Evolutionary conservation across 30 jellyfish, hydroid and myxozoan species (phyloP), one percentile per base, ranked within the genome.

Genomic region (Turritopsis rubra): DNA sequence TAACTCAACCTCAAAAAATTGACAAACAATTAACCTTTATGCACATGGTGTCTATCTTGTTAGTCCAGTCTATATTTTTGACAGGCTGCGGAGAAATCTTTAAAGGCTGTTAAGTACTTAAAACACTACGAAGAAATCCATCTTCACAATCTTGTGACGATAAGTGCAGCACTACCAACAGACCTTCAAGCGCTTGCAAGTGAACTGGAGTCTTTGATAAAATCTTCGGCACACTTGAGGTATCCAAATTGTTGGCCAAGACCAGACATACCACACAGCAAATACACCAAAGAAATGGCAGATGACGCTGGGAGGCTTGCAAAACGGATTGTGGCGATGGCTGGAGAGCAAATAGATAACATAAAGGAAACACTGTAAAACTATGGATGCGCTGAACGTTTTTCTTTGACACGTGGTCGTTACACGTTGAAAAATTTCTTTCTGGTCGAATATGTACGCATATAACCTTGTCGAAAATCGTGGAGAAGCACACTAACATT

Each of bases 21-120:
- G 74, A n/a, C n/a, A n/a, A n/a, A n/a, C n/a, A n/a, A n/a, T n/a
- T n/a, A n/a, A n/a, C n/a, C n/a, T n/a, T n/a, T n/a, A n/a, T n/a
- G n/a, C n/a, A n/a, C n/a, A n/a, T n/a, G n/a, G n/a, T n/a, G n/a
- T n/a, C n/a, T n/a, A n/a, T 21, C 9, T n/a, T 7, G 26, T 16
- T 22, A 29, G 21, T 28, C 21, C n/a, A n/a, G n/a, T 41, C 5
- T 5, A 41, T 13, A 3, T 41, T 41, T 13, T 72, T 53, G 20
- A 41, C 41, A 87, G 96, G 91, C 88, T 1, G 96, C 96, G 21
- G 96, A 87, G 80, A 87, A 87, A 52, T 86, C 88, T 26, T 60
- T 87, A 54, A 87, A 87, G 83, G 87, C 96, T 27, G 91, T 90
- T 1, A 83, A 52, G 27, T 84, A 73, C 83, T 85, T 75, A 83